phyloP scores from a whole-genome alignment of 1,140 invertebrate genomes.

The Zaprionus kolodkinae region DNA sequence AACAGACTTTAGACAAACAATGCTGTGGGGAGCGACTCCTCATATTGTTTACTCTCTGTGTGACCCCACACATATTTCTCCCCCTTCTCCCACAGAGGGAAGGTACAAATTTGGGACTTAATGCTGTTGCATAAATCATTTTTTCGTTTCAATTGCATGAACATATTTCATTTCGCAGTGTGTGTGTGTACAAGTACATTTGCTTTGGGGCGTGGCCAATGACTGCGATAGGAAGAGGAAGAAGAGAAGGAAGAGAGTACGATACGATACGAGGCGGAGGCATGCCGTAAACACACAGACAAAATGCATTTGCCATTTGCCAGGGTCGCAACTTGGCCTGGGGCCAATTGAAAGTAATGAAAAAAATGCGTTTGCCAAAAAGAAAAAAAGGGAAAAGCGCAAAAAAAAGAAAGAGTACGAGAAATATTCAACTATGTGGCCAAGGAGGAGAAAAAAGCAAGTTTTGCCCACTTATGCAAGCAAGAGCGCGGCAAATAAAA shows the following conservation, averaged over 20 bases:
- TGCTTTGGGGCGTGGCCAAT: conserved; percentile 62
- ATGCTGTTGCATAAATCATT: conserved; percentile 77
- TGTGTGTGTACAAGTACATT: conserved; percentile 40
- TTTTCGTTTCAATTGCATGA: conserved; percentile 76
- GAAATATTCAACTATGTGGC: conserved; percentile 56
- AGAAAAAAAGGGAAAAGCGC: conserved; percentile 30
- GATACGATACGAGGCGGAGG: conserved; percentile 22
- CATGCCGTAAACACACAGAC: conserved; percentile 55
- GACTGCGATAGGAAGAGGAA: conserved; percentile 17
- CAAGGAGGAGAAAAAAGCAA: conserved; percentile 68
- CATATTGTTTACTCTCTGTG: neutral
- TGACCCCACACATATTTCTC: conserved; percentile 39
- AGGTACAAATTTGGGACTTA: conserved; percentile 72
- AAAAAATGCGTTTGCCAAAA: conserved; percentile 81
- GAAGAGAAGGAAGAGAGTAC: conserved; percentile 36
- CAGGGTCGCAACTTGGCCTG: conserved; percentile 59
- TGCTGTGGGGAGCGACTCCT: neutral
- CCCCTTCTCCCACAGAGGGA: neutral
- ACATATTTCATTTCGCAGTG: conserved; percentile 66
- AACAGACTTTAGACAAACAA: neutral
- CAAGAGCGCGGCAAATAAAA: conserved; percentile 76
- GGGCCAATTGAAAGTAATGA: conserved; percentile 76
- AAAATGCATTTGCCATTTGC: conserved; percentile 77
- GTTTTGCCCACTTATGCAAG: conserved; percentile 78
- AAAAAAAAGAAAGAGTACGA: too few species aligned